Base-by-base conservation (phyloP, 2,113 vertebrate species). In the Hyperoodon ampullatus region DNA sequence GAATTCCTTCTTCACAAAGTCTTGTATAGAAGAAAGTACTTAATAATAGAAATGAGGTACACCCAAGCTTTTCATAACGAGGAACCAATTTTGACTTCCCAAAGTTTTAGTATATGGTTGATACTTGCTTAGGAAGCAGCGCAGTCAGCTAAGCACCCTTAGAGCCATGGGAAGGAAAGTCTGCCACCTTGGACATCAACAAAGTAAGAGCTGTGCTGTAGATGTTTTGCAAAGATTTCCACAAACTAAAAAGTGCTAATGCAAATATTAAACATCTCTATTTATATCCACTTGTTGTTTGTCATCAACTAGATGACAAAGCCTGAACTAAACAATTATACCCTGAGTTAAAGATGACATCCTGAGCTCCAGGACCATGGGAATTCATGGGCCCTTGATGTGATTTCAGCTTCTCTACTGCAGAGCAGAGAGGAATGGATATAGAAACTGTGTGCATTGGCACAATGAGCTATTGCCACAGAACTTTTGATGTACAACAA, bases 21-120 rank as follows among this genome's bases (percentile, higher is more conserved):
- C 70, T 86, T 50, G 1, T 80, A 9, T 58, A 93, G 68, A 96
- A 68, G 35, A 66, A 88, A 53, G 35, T 44, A 33, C 58, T 81
- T 95, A 71, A 77, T 81, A 65, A 66, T 19, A 93, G 33, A 90
- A 50, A 83, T 78, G 35, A 97, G 50, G n/a, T 60, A 86, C 2
- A 83, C 30, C n/a, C 44, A 83, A 13, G 16, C 2, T 68, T 84
- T 81, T 86, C 42, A 66, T 44, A 35, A 21, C 24, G 21, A 72
- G n/a, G 23, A 85, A 58, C 10, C 26, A 28, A 61, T 66, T 21
- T 82, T 89, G 23, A 60, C 12, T 72, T 87, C 4, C 33, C 6
- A 30, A 24, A 63, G 44, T 47, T 61, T 78, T 83, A 60, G 26
- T 39, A 74, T 82, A 15, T 42, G 39, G 24, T 39, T 10, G 1